Percentiles rank a stretch among this genome's conserved stretches.
phyloP scores from a whole-genome alignment of 1,140 invertebrate species.

The Calephelis virginiensis region DNA sequence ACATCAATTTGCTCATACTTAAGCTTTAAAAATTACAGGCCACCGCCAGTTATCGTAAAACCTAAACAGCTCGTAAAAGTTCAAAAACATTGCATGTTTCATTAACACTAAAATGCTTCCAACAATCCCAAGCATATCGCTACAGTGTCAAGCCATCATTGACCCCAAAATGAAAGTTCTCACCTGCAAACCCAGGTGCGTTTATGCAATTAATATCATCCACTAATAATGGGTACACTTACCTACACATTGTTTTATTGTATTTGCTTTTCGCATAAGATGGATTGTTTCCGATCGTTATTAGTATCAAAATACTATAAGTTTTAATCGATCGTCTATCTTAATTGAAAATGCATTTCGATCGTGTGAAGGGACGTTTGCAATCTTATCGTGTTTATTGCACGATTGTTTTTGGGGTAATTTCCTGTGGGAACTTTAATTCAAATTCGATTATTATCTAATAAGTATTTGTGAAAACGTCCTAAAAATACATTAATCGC shows the following conservation, averaged over 20 bases:
- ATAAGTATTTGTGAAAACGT: neutral
- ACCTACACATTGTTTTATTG: conserved; percentile 32
- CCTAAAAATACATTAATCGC: neutral
- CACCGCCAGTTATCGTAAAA: conserved; percentile 1
- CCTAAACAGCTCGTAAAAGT: conserved; percentile 8
- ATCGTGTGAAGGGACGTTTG: conserved; percentile 51
- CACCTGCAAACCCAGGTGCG: conserved; percentile 30
- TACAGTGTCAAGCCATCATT: conserved; percentile 19
- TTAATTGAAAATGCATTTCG: conserved; percentile 52
- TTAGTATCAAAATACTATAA: conserved; percentile 44
- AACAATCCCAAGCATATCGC: conserved; percentile 47
- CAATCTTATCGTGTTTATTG: conserved; percentile 52
- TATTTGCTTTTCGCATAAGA: conserved; percentile 34
- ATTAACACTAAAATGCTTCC: conserved; percentile 42
- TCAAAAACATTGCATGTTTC: conserved; percentile 24
- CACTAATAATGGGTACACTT: conserved; percentile 22
- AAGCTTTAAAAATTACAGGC: conserved; percentile 14
- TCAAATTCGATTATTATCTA: neutral
- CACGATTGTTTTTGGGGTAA: conserved; percentile 34
- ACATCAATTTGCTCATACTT: neutral
- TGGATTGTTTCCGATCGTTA: conserved; percentile 37
- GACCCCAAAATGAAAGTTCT: conserved; percentile 16
- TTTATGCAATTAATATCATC: conserved; percentile 20
- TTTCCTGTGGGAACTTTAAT: conserved; percentile 47
- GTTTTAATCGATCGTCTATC: conserved; percentile 42